These are phyloP conservation scores for Eudyptes chrysolophus DNA, from an alignment of 2,113 vertebrate genomes.

Conservation along the genomic window DNA sequence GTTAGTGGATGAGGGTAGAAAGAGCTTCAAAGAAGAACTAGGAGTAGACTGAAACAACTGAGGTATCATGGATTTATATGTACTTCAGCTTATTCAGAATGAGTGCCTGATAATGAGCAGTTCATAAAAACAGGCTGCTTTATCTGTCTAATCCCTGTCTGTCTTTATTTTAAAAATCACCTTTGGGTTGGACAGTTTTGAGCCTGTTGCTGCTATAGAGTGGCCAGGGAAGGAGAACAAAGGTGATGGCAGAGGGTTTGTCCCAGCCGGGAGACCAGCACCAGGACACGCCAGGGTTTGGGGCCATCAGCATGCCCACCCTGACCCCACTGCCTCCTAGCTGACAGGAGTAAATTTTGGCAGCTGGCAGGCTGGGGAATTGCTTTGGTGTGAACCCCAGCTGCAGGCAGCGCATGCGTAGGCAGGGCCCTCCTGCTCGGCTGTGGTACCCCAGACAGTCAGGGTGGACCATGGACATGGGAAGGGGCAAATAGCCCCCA, in stretches of 20 bases:
- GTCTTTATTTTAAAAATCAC: neutral
- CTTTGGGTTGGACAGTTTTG: neutral
- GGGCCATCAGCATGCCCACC: neutral
- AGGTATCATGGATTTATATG: neutral
- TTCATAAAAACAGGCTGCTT: neutral
- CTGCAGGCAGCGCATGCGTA: fast-evolving
- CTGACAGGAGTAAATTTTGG: neutral
- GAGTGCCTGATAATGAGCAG: neutral
- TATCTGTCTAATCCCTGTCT: neutral
- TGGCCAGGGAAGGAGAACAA: neutral
- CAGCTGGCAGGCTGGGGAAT: neutral
- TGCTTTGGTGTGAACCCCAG: neutral
- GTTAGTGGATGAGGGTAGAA: neutral
- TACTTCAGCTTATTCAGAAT: neutral
- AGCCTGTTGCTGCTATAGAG: neutral
- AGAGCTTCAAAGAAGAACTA: neutral
- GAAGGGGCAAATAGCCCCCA: neutral
- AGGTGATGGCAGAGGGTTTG: neutral
- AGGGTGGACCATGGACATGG: neutral
- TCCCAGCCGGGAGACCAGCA: neutral
- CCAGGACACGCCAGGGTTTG: neutral
- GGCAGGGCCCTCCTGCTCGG: neutral
- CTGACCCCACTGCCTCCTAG: neutral
- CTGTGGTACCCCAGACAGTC: neutral
- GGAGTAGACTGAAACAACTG: neutral